Percentiles rank a stretch among this genome's conserved stretches.
phyloP scores from a whole-genome alignment of 2,797 vertebrate species.

The Meda fulgida region DNA sequence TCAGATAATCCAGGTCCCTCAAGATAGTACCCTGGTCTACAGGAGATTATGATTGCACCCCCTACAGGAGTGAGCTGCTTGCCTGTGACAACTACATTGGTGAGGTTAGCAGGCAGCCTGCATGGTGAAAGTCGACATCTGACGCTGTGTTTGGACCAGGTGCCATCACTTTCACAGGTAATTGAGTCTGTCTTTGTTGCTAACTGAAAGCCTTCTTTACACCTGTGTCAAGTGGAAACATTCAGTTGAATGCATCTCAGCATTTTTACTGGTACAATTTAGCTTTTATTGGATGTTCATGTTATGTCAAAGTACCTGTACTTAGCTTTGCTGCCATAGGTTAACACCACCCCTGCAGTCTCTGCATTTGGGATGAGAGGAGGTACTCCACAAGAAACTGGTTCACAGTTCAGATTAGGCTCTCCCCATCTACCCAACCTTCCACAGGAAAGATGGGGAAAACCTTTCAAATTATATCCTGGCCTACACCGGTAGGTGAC shows the following conservation, averaged over 20 bases:
- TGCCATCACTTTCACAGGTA: slow-evolving; percentile 86
- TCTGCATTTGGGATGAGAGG: slow-evolving; percentile 81
- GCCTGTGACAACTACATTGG: slow-evolving; percentile 76
- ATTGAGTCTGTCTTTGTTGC: slow-evolving; percentile 74
- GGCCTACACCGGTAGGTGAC: slow-evolving; percentile 86
- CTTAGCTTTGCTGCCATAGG: slow-evolving; percentile 84
- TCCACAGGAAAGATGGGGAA: slow-evolving; percentile 84
- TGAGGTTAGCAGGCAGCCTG: slow-evolving; percentile 77
- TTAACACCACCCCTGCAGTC: slow-evolving; percentile 77
- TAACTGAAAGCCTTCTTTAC: slow-evolving; percentile 85
- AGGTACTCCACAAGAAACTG: slow-evolving; percentile 88
- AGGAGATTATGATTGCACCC: slow-evolving; percentile 83
- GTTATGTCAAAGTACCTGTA: slow-evolving; percentile 85
- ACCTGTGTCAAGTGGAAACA: slow-evolving; percentile 76
- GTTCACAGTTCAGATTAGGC: slow-evolving; percentile 85
- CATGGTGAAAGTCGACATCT: slow-evolving; percentile 85
- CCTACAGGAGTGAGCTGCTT: slow-evolving; percentile 82
- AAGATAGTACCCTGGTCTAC: slow-evolving; percentile 85
- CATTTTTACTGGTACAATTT: neutral
- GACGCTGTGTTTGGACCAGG: slow-evolving; percentile 86
- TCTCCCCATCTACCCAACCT: slow-evolving; percentile 86
- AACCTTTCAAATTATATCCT: slow-evolving; percentile 83
- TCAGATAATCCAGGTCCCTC: slow-evolving; percentile 79
- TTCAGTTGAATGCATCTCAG: neutral
- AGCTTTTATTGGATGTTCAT: neutral